Percentiles rank a stretch among this genome's conserved stretches.
Evolutionary conservation across 2,113 vertebrate species (phyloP).

Genomic region (Ophthalmolycus amberensis): DNA sequence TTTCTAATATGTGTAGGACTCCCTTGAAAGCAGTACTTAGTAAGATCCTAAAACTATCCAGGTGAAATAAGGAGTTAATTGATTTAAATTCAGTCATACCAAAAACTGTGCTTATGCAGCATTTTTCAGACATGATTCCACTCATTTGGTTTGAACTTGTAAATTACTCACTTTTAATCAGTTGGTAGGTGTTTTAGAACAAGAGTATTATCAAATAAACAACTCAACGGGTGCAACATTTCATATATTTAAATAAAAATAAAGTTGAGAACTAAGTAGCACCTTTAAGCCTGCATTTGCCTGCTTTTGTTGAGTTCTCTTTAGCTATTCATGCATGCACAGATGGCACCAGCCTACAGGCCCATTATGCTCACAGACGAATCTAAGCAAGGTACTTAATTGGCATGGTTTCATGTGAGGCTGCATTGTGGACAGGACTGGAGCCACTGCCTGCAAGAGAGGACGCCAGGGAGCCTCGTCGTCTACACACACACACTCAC

Average conservation of each 20-base stretch:
- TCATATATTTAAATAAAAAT: not conserved
- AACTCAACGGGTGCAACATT: not conserved
- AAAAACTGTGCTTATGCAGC: not conserved
- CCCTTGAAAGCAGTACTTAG: not conserved
- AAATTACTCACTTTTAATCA: not conserved
- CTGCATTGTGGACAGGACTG: conserved; percentile 51
- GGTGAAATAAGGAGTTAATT: not conserved
- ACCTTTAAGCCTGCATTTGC: not conserved
- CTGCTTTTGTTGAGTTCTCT: conserved; percentile 31
- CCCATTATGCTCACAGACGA: conserved; percentile 61
- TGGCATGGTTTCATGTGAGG: conserved; percentile 52
- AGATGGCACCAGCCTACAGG: conserved; percentile 65
- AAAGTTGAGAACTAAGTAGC: not conserved
- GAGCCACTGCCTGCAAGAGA: conserved; percentile 29
- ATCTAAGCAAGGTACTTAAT: conserved; percentile 59
- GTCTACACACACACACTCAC: not conserved
- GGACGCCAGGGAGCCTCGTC: conserved; percentile 15
- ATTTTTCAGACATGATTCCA: not conserved
- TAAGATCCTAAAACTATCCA: not conserved
- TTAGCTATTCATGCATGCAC: conserved; percentile 49
- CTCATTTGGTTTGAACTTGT: not conserved
- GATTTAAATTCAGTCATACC: not conserved
- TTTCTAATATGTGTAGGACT: not conserved
- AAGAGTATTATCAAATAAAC: not conserved
- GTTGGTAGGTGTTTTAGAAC: too few species aligned